Conservation (phyloP, 92 coral and sea anemone species). For the Epizoanthus scotinus region DNA sequence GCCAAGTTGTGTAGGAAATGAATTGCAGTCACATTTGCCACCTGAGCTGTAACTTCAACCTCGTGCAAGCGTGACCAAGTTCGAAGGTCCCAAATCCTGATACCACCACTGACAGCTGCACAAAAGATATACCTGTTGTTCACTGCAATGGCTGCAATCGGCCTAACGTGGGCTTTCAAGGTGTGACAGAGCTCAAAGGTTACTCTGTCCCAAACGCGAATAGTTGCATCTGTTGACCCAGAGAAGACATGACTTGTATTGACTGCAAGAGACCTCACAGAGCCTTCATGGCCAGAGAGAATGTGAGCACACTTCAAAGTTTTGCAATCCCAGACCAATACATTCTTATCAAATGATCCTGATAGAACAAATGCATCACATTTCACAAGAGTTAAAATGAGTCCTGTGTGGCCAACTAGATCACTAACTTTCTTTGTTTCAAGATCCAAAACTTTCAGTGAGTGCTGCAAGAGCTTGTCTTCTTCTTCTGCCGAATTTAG, state of each 20-base stretch:
- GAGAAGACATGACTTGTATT: slow-evolving; percentile 75
- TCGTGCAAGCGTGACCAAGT: slow-evolving; percentile 74
- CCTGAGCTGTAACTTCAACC: slow-evolving; percentile 54
- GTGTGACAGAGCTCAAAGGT: slow-evolving; percentile 69
- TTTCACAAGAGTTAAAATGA: slow-evolving; percentile 61
- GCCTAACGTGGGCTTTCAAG: slow-evolving; percentile 68
- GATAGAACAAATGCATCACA: slow-evolving; percentile 64
- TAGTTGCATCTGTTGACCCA: slow-evolving; percentile 73
- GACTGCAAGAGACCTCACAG: slow-evolving; percentile 73
- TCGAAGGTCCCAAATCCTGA: slow-evolving; percentile 88
- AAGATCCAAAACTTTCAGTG: slow-evolving; percentile 71
- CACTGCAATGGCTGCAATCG: slow-evolving; percentile 73
- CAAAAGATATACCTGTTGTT: slow-evolving; percentile 89
- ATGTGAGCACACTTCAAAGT: slow-evolving; percentile 71
- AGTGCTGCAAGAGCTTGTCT: slow-evolving; percentile 59
- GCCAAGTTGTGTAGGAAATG: slow-evolving; percentile 60
- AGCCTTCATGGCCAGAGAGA: slow-evolving; percentile 85
- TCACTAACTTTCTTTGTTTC: slow-evolving; percentile 57
- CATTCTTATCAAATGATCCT: slow-evolving; percentile 86
- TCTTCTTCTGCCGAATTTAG: slow-evolving; percentile 23
- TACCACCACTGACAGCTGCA: slow-evolving; percentile 72
- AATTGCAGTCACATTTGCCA: slow-evolving; percentile 45
- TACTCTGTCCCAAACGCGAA: slow-evolving; percentile 81
- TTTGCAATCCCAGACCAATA: slow-evolving; percentile 81
- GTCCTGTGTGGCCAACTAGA: slow-evolving; percentile 85